These are phyloP conservation scores for Mesochorus sp. DNA, from an alignment of 2,888 invertebrate genomes.

Conservation along the genomic window DNA sequence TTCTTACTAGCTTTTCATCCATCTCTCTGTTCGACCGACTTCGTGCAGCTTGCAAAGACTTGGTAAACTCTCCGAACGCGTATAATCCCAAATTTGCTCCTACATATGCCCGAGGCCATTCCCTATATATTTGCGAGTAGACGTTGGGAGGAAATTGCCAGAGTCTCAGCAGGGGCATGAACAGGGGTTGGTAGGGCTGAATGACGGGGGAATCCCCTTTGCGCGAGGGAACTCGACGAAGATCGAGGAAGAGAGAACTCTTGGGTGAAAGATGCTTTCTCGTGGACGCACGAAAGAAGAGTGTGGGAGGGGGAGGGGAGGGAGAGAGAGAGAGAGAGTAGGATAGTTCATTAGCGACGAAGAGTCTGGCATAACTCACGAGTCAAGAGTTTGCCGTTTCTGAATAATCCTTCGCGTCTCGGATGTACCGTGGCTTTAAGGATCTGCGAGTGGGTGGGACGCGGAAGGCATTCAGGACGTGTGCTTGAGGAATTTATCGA, in stretches of 20 bases:
- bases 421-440: conserved; percentile 28
- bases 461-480: conserved; percentile 15
- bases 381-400: conserved; percentile 60
- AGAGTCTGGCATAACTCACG: conserved; percentile 58
- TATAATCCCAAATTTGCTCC: conserved; percentile 34
- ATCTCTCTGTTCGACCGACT: background rate
- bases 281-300: background rate
- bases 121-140: conserved; percentile 26
- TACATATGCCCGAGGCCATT: conserved; percentile 17
- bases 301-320: conserved; percentile 5
- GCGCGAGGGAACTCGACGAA: conserved; percentile 3
- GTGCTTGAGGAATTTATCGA: conserved; percentile 31
- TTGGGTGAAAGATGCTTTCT: background rate
- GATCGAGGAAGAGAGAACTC: background rate
- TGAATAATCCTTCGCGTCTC: conserved; percentile 56
- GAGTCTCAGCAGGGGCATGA: conserved; percentile 17
- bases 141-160: conserved; percentile 46
- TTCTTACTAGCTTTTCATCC: background rate
- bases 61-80: background rate
- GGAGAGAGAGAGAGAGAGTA: conserved; percentile 9
- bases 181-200: conserved; percentile 14
- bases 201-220: conserved; percentile 32
- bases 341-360: conserved; percentile 62
- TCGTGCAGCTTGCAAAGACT: background rate
- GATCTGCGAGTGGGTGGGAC: conserved; percentile 4